Percentiles rank a stretch among this genome's conserved stretches.
Evolutionary conservation across 2,888 invertebrate species (phyloP).

Genomic region (Eupithecia centaureata): DNA sequence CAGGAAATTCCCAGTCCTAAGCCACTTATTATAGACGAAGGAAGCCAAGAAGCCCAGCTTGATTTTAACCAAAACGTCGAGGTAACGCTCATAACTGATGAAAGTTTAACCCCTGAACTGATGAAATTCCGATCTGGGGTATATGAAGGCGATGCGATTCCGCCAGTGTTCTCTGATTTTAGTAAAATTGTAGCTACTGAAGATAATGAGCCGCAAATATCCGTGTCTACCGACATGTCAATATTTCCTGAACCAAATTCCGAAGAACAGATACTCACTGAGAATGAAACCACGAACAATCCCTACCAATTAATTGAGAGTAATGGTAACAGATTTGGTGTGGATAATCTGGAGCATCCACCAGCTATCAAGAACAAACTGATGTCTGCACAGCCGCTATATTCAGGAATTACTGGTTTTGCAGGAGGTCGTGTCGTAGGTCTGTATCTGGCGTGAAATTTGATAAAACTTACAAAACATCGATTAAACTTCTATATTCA

Average conservation of each 20-base stretch:
- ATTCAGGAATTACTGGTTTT: background rate
- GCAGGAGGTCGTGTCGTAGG: constrained; percentile 9
- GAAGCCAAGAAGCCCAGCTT: background rate
- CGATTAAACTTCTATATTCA: background rate
- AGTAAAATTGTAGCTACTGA: constrained; percentile 16
- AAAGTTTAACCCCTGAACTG: constrained; percentile 12
- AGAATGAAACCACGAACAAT: too few species aligned
- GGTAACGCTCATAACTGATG: constrained; percentile 15
- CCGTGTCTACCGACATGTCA: constrained; percentile 12
- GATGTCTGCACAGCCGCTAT: background rate
- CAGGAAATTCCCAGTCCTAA: background rate
- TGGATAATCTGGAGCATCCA: background rate
- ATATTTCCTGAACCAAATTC: constrained; percentile 13
- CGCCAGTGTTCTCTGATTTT: constrained; percentile 16
- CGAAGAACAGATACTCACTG: background rate
- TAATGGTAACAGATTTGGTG: background rate
- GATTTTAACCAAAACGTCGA: background rate
- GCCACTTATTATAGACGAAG: constrained; percentile 3
- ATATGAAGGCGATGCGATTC: too few species aligned
- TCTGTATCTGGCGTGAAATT: background rate
- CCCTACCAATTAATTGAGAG: too few species aligned
- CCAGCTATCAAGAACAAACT: background rate
- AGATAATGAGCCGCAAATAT: constrained; percentile 9
- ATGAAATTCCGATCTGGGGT: constrained; percentile 20
- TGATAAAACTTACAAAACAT: background rate